A percentile compares a stretch with the other conserved stretches of the same genome.
Conservation (phyloP, 2,797 vertebrate genomes). For the Neoniphon sammara region DNA sequence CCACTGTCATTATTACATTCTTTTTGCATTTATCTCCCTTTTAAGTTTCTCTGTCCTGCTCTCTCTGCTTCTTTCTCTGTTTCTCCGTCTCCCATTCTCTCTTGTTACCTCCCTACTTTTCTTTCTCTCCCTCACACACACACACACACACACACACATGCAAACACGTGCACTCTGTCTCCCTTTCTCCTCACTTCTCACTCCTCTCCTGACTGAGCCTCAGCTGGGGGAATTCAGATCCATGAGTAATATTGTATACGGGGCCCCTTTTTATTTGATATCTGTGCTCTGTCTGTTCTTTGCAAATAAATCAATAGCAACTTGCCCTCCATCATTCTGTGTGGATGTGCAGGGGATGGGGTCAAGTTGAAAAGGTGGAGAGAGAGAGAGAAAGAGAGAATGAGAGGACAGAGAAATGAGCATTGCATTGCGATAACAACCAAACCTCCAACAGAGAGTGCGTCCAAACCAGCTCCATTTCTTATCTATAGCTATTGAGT, state of each 20-base stretch:
- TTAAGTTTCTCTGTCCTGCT: neutral
- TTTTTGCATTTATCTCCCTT: constrained; percentile 4
- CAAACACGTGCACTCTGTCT: neutral
- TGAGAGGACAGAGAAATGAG: constrained; percentile 19
- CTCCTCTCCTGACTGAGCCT: constrained; percentile 43
- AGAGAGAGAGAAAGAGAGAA: constrained; percentile 3
- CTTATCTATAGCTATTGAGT: constrained; percentile 12
- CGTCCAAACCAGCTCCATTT: constrained; percentile 22
- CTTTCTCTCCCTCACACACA: neutral
- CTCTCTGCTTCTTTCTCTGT: neutral
- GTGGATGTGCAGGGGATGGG: constrained; percentile 35
- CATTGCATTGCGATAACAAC: constrained; percentile 7
- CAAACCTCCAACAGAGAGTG: neutral
- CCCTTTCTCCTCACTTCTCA: constrained; percentile 17
- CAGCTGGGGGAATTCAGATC: constrained; percentile 50
- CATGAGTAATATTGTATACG: constrained; percentile 47
- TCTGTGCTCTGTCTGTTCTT: constrained; percentile 41
- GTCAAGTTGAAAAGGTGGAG: constrained; percentile 35
- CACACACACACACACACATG: too few species aligned
- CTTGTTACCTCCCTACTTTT: neutral
- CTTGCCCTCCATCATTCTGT: constrained; percentile 38
- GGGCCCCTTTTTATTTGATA: constrained; percentile 33
- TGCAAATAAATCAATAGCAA: constrained; percentile 67
- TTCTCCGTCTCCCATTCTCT: constrained; percentile 3
- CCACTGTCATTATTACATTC: neutral